Evolutionary conservation across 2,113 vertebrate genomes (phyloP), one percentile per base, ranked within the genome.

Genomic region (Dolichallabes microphthalmus): DNA sequence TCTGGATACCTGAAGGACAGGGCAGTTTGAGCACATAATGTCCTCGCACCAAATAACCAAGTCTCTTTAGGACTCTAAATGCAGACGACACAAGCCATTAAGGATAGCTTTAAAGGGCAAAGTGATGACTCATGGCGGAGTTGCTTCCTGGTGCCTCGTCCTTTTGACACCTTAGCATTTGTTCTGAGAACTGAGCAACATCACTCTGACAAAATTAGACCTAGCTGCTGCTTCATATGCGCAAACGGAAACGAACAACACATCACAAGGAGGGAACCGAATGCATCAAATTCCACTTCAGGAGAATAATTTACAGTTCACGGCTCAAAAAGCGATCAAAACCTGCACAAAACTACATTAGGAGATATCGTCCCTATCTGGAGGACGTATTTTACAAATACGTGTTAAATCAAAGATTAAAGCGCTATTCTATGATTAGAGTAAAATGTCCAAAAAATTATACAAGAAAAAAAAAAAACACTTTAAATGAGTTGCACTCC

Each of bases 101-200:
- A 45, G 55, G 68, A 55, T 19, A 73, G 63, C 53, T 85, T 73
- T 80, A 80, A 85, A 85, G 77, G 64, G 61, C 77, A 85, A 78
- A 80, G 84, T 25, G 25, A 27, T 85, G 84, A 85, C 84, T 80
- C 35, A 61, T 7, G 69, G 14, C 27, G 6, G 53, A 22, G 15
- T 61, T 58, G 77, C 53, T 80, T 57, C 55, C n/a, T 50, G 17
- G 17, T 30, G 30, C 25, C 22, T 71, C 35, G 25, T 79, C 64
- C 53, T 55, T 85, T 71, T 85, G 64, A 80, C 84, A 73, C 39
- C 35, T 60, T 68, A 61, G 55, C 66, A 68, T 60, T 80, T 85
- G 30, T 73, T 76, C n/a, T 63, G 64, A 50, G 58, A 84, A 53
- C 35, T 52, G 25, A 61, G 69, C n/a, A 15, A 39, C 69, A 22